Percentiles rank a stretch among this genome's conserved stretches.
These are phyloP conservation scores for Ornithoptera alexandrae DNA, from an alignment of 2,888 invertebrate species.

Conservation along the genomic window DNA sequence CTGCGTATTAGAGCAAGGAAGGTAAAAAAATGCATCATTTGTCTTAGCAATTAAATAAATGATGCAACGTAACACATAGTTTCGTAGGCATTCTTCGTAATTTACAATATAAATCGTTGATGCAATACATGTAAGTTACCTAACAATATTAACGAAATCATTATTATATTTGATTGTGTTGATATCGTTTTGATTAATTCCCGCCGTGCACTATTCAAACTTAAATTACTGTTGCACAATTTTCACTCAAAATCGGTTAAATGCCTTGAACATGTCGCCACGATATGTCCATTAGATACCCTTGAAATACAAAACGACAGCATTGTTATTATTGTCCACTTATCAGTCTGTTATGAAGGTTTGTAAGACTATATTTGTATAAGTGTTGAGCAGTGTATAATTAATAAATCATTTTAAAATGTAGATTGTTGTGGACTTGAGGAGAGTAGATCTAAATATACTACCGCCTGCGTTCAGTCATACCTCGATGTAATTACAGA, in stretches of 20 bases:
- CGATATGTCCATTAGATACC: conserved; percentile 19
- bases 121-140: conserved; percentile 18
- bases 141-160: conserved; percentile 17
- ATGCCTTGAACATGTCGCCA: conserved; percentile 23
- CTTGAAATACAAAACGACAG: conserved; percentile 21
- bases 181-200: conserved; percentile 25
- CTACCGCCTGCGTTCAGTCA: conserved; percentile 11
- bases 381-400: conserved; percentile 28
- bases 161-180: conserved; percentile 20
- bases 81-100: neutral
- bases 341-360: conserved; percentile 24
- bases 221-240: conserved; percentile 23
- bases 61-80: conserved; percentile 2
- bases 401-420: conserved; percentile 5
- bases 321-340: conserved; percentile 22
- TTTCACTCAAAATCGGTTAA: conserved; percentile 21
- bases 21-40: too few species aligned
- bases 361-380: conserved; percentile 28
- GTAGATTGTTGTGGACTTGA: conserved; percentile 26
- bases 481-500: conserved; percentile 28
- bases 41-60: conserved; percentile 1
- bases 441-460: conserved; percentile 23
- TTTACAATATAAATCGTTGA: neutral
- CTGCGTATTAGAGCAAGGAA: too few species aligned
- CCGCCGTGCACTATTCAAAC: conserved; percentile 7